Evolutionary conservation across 2,113 vertebrate genomes (phyloP).

Genomic region (Tachycineta bicolor): DNA sequence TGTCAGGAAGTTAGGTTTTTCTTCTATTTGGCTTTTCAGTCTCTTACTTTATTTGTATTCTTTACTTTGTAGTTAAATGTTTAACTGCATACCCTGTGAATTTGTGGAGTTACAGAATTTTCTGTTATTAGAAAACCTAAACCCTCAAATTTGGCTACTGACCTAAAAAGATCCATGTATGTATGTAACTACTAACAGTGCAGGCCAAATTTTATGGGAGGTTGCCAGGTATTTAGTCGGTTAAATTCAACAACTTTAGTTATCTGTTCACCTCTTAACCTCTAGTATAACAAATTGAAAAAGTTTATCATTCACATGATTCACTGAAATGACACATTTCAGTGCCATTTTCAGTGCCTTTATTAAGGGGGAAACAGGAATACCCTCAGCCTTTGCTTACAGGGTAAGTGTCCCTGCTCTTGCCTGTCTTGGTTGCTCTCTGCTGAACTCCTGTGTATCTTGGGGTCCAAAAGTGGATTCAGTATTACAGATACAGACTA

Average conservation of each 20-base stretch:
- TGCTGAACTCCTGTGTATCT: background rate
- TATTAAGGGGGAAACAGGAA: background rate
- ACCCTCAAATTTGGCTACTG: background rate
- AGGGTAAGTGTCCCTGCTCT: background rate
- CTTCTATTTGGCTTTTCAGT: background rate
- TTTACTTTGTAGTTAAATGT: background rate
- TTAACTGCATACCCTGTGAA: background rate
- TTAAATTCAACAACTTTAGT: background rate
- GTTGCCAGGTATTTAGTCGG: background rate
- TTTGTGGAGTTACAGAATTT: background rate
- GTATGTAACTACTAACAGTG: background rate
- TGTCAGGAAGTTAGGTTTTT: background rate
- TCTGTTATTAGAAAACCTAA: background rate
- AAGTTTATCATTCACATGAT: background rate
- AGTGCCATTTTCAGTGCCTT: background rate
- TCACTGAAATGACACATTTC: background rate
- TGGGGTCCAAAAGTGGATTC: background rate
- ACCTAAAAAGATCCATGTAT: background rate
- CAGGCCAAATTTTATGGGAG: background rate
- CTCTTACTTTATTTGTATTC: constrained; percentile 16
- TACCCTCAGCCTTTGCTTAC: background rate
- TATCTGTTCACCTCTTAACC: background rate
- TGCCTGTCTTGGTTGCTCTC: background rate
- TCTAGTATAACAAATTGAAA: background rate
- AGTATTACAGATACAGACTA: background rate